Base-by-base conservation (phyloP, 1,140 invertebrate genomes). In the Tetramorium alpestre region DNA sequence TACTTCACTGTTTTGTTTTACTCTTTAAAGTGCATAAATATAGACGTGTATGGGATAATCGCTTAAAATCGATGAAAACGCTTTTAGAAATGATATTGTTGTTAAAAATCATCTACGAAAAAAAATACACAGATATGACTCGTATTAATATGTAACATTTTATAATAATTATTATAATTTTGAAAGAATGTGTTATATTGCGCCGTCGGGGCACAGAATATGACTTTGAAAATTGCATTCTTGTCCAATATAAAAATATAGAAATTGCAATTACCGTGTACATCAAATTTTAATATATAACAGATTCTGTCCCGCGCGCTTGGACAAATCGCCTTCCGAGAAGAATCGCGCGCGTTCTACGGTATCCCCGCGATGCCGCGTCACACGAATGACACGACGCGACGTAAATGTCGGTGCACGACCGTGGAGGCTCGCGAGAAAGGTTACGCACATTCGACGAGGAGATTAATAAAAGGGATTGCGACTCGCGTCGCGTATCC, bases 351-450 rank as follows among this genome's bases (percentile, higher is more conserved):
- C 41, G 65, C 87, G 65, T 58, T 65, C 58, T 11, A 86, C 18
- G 54, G 49, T 25, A 67, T 73, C 80, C 22, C 13, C 64, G 62
- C 47, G 44, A 64, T 73, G 33, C 28, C 69, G 80, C 88, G 75
- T 58, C 78, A 81, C 51, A 81, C 69, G 87, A 87, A 90, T 87
- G 89, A 91, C 69, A 90, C 85, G 58, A 60, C 49, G 87, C 85
- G 58, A 60, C 49, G 87, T 81, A 91, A 91, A 91, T 91, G 90
- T 91, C 90, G 90, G 4, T 89, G 67, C 75, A 76, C 86, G 87
- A 47, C 78, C 87, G 90, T 91, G 89, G 89, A 85, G 64, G 60
- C 25, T 82, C 11, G 49, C 64, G 87, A 87, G 90, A 91, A 91
- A 91, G 90, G 90, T 82, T 90, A 89, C 72, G 10, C 65, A 70